Percentiles rank a stretch among this genome's conserved stretches.
phyloP scores from a whole-genome alignment of 2,888 invertebrate genomes.

The Chrysolina haemoptera region DNA sequence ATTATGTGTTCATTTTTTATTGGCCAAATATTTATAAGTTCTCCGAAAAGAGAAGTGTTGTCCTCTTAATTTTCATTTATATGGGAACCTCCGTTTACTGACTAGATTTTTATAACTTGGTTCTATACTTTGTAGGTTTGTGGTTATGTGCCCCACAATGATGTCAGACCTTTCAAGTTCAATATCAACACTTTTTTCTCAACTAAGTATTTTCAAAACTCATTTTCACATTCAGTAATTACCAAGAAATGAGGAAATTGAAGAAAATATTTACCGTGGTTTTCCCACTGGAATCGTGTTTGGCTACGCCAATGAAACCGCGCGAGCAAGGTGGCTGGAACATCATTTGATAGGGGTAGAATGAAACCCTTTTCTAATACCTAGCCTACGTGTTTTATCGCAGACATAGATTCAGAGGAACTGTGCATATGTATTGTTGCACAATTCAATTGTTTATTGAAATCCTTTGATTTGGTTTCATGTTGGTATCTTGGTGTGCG shows the following conservation, averaged over 20 bases:
- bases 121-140: too few species aligned
- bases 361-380: slow-evolving; percentile 30
- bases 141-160: too few species aligned
- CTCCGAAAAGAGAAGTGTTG: too few species aligned
- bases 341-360: not conserved
- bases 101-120: too few species aligned
- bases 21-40: too few species aligned
- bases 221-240: too few species aligned
- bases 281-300: not conserved
- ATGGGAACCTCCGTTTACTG: too few species aligned
- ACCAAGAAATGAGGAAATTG: not conserved
- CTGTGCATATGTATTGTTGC: slow-evolving; percentile 14
- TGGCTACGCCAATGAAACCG: slow-evolving; percentile 29
- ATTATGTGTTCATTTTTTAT: too few species aligned
- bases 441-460: slow-evolving; percentile 24
- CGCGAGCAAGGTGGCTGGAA: slow-evolving; percentile 46
- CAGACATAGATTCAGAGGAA: slow-evolving; percentile 22
- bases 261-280: not conserved
- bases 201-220: too few species aligned
- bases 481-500: slow-evolving; percentile 42
- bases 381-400: slow-evolving; percentile 25
- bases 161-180: too few species aligned
- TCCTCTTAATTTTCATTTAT: too few species aligned
- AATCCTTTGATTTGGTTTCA: slow-evolving; percentile 18
- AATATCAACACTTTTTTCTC: too few species aligned